Evolutionary conservation across 2,888 invertebrate species (phyloP).

Genomic region (Nipponacmea schrenckii): DNA sequence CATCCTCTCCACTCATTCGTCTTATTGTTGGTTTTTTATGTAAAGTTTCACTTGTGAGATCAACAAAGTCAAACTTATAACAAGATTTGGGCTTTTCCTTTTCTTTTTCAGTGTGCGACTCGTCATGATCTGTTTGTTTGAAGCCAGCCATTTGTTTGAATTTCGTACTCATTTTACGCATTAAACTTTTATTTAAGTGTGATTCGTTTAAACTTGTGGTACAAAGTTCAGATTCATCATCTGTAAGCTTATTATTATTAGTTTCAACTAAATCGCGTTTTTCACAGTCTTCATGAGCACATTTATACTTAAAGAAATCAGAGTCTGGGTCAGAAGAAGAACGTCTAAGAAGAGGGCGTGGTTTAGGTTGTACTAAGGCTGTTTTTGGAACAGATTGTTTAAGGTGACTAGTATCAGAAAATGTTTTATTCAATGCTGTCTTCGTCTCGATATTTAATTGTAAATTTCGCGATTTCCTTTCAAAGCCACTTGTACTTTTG

Average conservation of each 20-base stretch:
- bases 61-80: conserved; percentile 46
- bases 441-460: not conserved
- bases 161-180: conserved; percentile 51
- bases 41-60: conserved; percentile 46
- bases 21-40: conserved; percentile 40
- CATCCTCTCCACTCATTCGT: conserved; percentile 42
- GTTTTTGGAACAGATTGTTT: not conserved
- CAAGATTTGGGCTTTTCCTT: conserved; percentile 25
- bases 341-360: conserved; percentile 17
- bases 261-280: not conserved
- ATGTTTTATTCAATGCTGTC: not conserved
- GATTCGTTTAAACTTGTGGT: not conserved
- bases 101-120: conserved; percentile 35
- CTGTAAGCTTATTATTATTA: conserved; percentile 3
- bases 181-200: conserved; percentile 31
- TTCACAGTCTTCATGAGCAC: not conserved
- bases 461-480: not conserved
- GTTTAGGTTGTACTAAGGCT: conserved; percentile 6
- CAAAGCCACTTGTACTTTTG: conserved; percentile 3
- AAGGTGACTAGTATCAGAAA: not conserved
- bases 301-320: too few species aligned
- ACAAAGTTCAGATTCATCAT: not conserved
- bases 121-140: conserved; percentile 19
- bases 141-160: conserved; percentile 41
- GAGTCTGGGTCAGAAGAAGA: conserved; percentile 29